Evolutionary conservation across 35 echinoderm and acorn worm genomes (phyloP).

Genomic region (Stichopus chloronotus): DNA sequence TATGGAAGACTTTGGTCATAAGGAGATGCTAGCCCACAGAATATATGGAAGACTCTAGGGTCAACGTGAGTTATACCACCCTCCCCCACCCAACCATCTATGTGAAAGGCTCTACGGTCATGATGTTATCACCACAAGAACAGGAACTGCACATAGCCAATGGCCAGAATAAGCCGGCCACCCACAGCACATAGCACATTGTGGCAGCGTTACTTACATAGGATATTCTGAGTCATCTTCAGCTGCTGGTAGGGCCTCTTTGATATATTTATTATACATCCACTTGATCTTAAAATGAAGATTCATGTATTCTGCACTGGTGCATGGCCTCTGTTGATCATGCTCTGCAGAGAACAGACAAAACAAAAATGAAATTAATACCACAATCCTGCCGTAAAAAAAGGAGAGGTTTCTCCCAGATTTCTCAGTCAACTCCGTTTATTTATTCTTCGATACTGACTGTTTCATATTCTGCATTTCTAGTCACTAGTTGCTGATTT

Average conservation of each 20-base stretch:
- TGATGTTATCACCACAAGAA: neutral
- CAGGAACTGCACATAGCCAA: neutral
- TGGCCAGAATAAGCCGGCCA: neutral
- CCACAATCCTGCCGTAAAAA: no score
- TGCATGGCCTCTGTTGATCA: conserved; percentile 87
- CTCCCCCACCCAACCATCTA: no score
- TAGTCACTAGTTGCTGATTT: no score
- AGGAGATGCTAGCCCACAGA: no score
- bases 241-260: conserved; percentile 68
- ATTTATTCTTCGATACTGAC: no score
- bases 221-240: conserved; percentile 82
- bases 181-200: neutral
- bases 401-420: no score
- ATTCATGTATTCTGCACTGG: conserved; percentile 99
- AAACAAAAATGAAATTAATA: neutral
- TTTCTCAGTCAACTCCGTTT: no score
- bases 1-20: no score
- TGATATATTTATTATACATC: conserved; percentile 97
- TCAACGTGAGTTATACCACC: no score
- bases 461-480: no score
- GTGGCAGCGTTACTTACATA: conserved; percentile 48
- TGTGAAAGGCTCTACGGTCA: no score
- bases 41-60: no score
- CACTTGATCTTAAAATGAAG: conserved; percentile 99
- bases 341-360: conserved; percentile 68